Base-by-base conservation (phyloP, 2,113 vertebrate genomes). In the Sphaerodactylus townsendi region DNA sequence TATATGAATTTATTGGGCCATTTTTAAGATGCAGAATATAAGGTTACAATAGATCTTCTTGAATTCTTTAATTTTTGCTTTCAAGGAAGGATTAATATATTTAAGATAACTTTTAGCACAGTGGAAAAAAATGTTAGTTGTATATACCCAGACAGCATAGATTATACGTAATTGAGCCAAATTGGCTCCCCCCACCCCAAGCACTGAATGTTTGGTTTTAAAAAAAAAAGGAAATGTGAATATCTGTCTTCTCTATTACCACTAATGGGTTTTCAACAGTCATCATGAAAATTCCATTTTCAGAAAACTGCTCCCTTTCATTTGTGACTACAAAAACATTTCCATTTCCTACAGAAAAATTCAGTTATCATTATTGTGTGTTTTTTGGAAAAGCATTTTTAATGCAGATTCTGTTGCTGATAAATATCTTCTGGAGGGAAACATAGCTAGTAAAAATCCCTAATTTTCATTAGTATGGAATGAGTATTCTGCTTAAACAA, bases 181-280 rank as follows among this genome's bases (percentile, higher is more conserved):
- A 90, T 25, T 65, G 35, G 74, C 85, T 91, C 50, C 93, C 28
- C 4, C 4, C 23, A 2, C 93, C 88, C 93, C 68, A 81, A 79
- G 14, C 69, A 77, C 25, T 73, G 85, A 87, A 82, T 87, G 79
- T 77, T 85, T 2, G 64, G 74, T 87, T 23, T 56, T 88, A 35
- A 86, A 71, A 62, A 14, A 87, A 89, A 89, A 37, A 86, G 69
- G 62, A 17, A 88, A 89, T 85, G 70, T 74, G 62, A 89, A 87
- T 82, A 91, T 91, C 46, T 92, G 64, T 53, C 86, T 85, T 62
- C 82, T 35, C 1, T 2, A 2, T 87, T 84, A 83, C 30, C 84
- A 77, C 81, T 90, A 88, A 88, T 88, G 76, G 78, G 87, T 93
- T 92, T 94, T 90, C 79, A 90, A 30, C 80, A 86, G 66, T 88